These are phyloP conservation scores for Calliphora vicina DNA, from an alignment of 1,140 invertebrate species.

Conservation along the genomic window DNA sequence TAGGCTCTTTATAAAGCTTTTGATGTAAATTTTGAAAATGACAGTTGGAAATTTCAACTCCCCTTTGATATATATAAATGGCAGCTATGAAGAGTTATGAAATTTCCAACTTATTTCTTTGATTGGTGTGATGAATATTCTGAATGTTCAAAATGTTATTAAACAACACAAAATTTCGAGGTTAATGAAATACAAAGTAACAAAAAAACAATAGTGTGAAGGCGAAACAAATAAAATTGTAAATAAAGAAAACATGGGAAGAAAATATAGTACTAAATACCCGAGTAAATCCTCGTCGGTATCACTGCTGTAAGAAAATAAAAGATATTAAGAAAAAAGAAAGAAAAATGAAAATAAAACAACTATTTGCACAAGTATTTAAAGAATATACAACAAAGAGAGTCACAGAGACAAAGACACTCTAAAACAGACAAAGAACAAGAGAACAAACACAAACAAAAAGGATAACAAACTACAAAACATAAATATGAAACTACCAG, in stretches of 20 bases:
- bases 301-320: conserved; percentile 57
- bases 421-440: neutral
- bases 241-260: conserved; percentile 21
- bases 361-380: conserved; percentile 10
- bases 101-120: too few relatives aligned
- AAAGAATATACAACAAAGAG: neutral
- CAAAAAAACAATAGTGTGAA: neutral
- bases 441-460: neutral
- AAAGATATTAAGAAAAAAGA: conserved; percentile 35
- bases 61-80: too few relatives aligned
- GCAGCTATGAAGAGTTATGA: too few relatives aligned
- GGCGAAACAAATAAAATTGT: too few relatives aligned
- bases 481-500: neutral
- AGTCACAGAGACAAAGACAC: neutral
- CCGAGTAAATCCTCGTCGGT: conserved; percentile 43
- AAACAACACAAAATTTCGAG: neutral
- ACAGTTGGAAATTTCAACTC: too few relatives aligned
- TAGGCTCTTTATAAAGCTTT: too few relatives aligned
- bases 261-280: conserved; percentile 35
- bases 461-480: neutral
- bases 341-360: conserved; percentile 24
- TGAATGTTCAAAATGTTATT: neutral
- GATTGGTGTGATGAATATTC: too few relatives aligned
- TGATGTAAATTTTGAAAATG: too few relatives aligned
- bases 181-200: neutral